phyloP scores from a whole-genome alignment of 2,113 vertebrate genomes.

The Phasianus colchicus region DNA sequence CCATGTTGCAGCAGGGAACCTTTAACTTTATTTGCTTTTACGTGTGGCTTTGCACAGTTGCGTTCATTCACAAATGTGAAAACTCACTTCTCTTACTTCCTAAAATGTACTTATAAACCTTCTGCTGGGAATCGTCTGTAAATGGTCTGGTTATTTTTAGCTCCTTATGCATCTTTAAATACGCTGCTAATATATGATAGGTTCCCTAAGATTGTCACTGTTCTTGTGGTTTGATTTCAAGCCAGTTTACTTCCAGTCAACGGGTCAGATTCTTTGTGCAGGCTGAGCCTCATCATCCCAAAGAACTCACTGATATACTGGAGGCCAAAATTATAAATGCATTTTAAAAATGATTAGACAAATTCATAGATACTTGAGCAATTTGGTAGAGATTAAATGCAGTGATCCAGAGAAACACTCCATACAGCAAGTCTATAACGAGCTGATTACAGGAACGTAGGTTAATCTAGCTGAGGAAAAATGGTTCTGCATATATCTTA shows the following conservation, averaged over 20 bases:
- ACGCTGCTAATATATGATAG: background rate
- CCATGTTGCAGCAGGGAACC: background rate
- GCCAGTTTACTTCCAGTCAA: background rate
- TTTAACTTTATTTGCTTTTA: constrained; percentile 46
- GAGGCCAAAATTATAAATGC: background rate
- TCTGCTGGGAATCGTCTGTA: background rate
- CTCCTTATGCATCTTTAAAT: background rate
- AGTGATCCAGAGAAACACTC: background rate
- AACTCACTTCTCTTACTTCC: constrained; percentile 13
- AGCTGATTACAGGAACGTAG: background rate
- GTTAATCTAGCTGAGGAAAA: background rate
- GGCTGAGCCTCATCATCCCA: background rate
- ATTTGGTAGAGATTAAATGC: background rate
- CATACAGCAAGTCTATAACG: background rate
- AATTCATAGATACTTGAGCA: background rate
- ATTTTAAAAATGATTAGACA: background rate
- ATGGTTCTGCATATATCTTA: background rate
- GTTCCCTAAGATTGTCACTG: background rate
- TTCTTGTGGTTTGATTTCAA: background rate
- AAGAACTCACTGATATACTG: background rate
- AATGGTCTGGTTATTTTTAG: constrained; percentile 14
- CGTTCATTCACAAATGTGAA: background rate
- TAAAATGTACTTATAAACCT: background rate
- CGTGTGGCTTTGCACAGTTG: background rate
- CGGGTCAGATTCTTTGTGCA: background rate